phyloP scores from a whole-genome alignment of 2,797 vertebrate species.

The Schizopygopsis pylzovi region DNA sequence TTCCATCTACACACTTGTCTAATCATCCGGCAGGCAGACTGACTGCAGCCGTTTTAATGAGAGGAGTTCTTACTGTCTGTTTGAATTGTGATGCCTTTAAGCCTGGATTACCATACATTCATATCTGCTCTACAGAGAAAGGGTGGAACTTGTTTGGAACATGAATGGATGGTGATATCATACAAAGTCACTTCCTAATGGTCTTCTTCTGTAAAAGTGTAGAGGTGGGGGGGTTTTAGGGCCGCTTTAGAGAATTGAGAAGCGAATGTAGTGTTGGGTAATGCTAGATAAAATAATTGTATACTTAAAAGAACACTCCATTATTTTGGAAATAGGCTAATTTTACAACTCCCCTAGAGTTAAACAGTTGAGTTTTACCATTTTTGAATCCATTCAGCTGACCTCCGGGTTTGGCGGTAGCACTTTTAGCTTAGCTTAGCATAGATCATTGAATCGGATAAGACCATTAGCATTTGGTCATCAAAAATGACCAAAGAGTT shows the following conservation, averaged over 20 bases:
- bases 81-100: constrained; percentile 38
- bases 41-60: constrained; percentile 57
- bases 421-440: too few relatives aligned
- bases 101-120: constrained; percentile 44
- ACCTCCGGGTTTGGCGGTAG: too few relatives aligned
- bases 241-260: neutral
- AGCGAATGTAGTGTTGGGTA: neutral
- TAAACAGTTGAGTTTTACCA: too few relatives aligned
- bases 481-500: too few relatives aligned
- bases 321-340: too few relatives aligned
- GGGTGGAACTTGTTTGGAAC: constrained; percentile 47
- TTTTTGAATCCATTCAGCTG: too few relatives aligned
- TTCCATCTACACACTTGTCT: constrained; percentile 53
- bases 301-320: too few relatives aligned
- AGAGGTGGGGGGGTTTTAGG: neutral
- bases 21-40: constrained; percentile 61
- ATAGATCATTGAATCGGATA: too few relatives aligned
- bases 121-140: constrained; percentile 33
- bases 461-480: too few relatives aligned
- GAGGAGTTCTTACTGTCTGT: constrained; percentile 43
- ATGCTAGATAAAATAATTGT: neutral
- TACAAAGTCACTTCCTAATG: constrained; percentile 22
- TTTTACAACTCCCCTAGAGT: too few relatives aligned
- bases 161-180: constrained; percentile 51
- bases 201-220: constrained; percentile 17